Evolutionary conservation across 2,113 vertebrate genomes (phyloP).

Genomic region (Chaetops frenatus): DNA sequence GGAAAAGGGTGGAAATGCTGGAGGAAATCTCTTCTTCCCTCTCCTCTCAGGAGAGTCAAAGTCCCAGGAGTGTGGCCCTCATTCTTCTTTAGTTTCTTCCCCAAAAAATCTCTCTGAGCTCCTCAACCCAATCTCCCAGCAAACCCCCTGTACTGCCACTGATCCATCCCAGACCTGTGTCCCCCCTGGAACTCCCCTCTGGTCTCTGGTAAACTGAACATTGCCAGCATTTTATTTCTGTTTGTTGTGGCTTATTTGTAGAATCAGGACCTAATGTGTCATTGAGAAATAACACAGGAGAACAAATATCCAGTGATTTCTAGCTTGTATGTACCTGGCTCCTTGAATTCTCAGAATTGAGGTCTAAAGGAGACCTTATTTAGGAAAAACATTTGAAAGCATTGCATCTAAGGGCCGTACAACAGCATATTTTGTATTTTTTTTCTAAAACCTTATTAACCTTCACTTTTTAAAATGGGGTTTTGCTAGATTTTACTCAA

Average conservation of each 20-base stretch:
- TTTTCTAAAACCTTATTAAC: neutral
- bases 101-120: neutral
- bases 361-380: neutral
- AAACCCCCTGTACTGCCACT: neutral
- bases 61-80: fast-evolving
- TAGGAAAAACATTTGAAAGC: neutral
- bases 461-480: neutral
- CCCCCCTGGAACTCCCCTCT: neutral
- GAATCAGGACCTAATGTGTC: neutral
- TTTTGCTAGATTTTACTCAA: neutral
- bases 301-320: neutral
- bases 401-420: neutral
- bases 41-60: neutral
- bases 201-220: neutral
- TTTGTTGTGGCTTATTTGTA: neutral
- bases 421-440: neutral
- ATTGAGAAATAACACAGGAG: neutral
- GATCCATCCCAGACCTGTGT: neutral
- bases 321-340: neutral
- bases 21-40: neutral
- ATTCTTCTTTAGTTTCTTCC: neutral
- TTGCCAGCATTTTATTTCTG: neutral
- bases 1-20: neutral
- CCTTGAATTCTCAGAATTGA: neutral
- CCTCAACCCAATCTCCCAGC: neutral